Conservation (phyloP, 2,797 vertebrate genomes). For the Aldrovandia affinis region DNA sequence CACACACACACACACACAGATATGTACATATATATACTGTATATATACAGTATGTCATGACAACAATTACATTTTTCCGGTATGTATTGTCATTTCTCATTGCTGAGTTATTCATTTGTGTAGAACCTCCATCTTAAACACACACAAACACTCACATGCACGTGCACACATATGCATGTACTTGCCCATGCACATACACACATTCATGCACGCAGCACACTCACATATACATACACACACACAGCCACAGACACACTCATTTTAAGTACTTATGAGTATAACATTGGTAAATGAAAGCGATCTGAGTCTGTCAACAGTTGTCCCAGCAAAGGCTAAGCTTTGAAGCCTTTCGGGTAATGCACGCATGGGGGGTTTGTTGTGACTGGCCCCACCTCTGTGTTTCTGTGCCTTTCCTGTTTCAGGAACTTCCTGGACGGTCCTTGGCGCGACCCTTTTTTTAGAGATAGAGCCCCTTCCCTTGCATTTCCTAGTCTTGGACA, state of each 20-base stretch:
- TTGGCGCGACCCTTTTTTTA: background rate
- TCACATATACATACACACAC: no score
- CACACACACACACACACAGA: no score
- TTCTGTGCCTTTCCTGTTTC: conserved; percentile 5
- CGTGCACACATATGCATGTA: background rate
- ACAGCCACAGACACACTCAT: background rate
- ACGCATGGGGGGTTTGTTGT: background rate
- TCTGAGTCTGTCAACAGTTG: no score
- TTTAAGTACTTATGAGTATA: background rate
- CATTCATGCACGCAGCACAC: no score
- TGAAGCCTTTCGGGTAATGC: background rate
- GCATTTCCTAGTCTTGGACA: background rate
- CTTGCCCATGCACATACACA: no score
- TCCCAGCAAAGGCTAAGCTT: background rate
- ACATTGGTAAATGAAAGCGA: background rate
- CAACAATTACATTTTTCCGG: no score
- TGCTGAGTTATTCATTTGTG: no score
- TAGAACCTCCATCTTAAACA: no score
- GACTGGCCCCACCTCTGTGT: background rate
- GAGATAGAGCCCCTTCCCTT: background rate
- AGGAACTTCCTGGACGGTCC: background rate
- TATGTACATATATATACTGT: no score
- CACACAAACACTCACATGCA: no score
- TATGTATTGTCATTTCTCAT: no score
- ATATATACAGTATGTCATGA: no score